Evolutionary conservation across 2,888 invertebrate genomes (phyloP).

Genomic region (Urechis unicinctus): DNA sequence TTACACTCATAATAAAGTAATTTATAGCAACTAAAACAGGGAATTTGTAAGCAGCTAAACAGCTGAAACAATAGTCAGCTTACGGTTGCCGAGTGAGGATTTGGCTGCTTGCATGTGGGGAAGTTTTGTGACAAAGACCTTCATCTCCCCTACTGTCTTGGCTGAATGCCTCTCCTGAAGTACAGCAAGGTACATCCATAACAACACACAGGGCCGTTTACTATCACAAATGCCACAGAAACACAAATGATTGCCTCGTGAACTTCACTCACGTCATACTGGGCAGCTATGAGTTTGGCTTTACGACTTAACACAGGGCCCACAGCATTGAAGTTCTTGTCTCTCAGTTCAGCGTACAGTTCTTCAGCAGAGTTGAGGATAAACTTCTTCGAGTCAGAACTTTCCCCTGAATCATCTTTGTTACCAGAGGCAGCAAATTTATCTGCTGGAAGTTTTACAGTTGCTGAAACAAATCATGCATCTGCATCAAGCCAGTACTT

Average conservation of each 20-base stretch:
- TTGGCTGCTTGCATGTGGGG: conserved; percentile 78
- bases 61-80: conserved; percentile 25
- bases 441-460: conserved; percentile 77
- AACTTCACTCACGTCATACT: conserved; percentile 56
- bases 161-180: conserved; percentile 68
- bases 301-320: conserved; percentile 78
- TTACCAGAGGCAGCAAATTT: conserved; percentile 63
- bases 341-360: conserved; percentile 79
- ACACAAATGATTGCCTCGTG: not conserved
- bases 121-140: conserved; percentile 81
- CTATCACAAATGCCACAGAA: not conserved
- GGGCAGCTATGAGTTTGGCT: conserved; percentile 77
- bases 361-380: conserved; percentile 84
- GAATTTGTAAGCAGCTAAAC: not conserved
- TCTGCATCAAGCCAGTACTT: too few relatives aligned
- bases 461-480: too few relatives aligned
- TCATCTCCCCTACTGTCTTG: conserved; percentile 90
- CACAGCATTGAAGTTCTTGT: conserved; percentile 87
- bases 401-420: conserved; percentile 50
- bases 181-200: too few relatives aligned
- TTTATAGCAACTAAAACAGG: not conserved
- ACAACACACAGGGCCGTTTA: too few relatives aligned
- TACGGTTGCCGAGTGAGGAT: conserved; percentile 59
- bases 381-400: conserved; percentile 63
- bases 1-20: too few relatives aligned